These are phyloP conservation scores for Nothoprocta perdicaria DNA, from an alignment of 2,113 vertebrate species.

Conservation along the genomic window DNA sequence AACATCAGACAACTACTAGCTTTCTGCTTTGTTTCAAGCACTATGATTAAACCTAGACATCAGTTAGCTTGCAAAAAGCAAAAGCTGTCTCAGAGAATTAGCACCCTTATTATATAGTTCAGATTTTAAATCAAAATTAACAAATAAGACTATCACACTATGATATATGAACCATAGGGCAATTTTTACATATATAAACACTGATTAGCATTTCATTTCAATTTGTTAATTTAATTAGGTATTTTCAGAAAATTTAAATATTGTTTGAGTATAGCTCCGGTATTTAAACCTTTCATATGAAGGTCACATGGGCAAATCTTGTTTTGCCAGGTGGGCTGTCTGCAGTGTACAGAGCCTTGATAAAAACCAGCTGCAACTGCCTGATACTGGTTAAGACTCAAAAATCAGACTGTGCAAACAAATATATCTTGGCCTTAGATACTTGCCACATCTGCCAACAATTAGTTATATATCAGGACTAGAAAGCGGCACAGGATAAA, in stretches of 20 bases:
- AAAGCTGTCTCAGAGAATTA: conserved; percentile 35
- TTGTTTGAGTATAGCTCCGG: conserved; percentile 78
- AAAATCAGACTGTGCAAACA: conserved; percentile 94
- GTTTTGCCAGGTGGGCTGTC: conserved; percentile 93
- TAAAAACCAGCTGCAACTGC: conserved; percentile 89
- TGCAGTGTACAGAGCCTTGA: conserved; percentile 80
- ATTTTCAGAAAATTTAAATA: conserved; percentile 69
- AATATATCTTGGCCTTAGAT: conserved; percentile 84
- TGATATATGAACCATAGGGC: conserved; percentile 38
- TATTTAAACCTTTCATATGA: conserved; percentile 78
- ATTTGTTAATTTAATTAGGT: conserved; percentile 72
- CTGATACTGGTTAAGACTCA: conserved; percentile 87
- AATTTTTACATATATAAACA: conserved; percentile 62
- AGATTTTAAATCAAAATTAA: conserved; percentile 66
- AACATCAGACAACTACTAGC: conserved; percentile 6
- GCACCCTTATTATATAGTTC: conserved; percentile 27
- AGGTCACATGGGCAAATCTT: conserved; percentile 82
- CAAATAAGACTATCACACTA: conserved; percentile 22
- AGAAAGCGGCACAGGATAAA: conserved; percentile 78
- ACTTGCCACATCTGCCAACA: conserved; percentile 89
- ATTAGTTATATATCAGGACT: conserved; percentile 85
- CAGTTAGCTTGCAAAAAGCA: conserved; percentile 20
- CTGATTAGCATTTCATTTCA: conserved; percentile 65
- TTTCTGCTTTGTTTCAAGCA: conserved; percentile 63
- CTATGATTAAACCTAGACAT: conserved; percentile 18